A percentile compares a stretch with the other conserved stretches of the same genome.
These are phyloP conservation scores for Coptodon bakossiorum DNA, from an alignment of 2,113 vertebrate species.

Conservation along the genomic window DNA sequence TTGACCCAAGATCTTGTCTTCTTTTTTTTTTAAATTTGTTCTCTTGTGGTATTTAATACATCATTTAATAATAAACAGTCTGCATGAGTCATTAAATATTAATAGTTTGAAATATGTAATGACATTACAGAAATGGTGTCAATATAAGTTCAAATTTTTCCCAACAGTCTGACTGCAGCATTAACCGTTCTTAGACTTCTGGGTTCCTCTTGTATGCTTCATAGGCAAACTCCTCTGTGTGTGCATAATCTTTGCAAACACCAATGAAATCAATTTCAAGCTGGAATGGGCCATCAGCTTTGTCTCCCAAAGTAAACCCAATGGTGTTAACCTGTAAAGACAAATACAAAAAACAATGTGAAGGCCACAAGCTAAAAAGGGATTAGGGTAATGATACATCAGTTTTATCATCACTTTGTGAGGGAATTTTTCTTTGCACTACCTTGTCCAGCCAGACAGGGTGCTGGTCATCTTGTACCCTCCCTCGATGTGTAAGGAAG, in stretches of 20 bases:
- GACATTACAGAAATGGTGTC: neutral
- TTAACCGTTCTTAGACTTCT: conserved; percentile 1
- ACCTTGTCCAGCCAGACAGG: conserved; percentile 85
- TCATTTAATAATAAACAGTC: neutral
- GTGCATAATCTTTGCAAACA: conserved; percentile 77
- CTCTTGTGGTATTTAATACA: neutral
- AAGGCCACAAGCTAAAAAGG: neutral
- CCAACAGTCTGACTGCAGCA: neutral
- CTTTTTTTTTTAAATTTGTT: neutral
- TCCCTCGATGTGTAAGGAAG: conserved; percentile 84
- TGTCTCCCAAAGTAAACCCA: conserved; percentile 89
- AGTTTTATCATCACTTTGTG: neutral
- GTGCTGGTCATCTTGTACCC: conserved; percentile 84
- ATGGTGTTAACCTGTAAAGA: conserved; percentile 79
- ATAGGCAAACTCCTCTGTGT: conserved; percentile 89
- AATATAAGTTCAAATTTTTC: neutral
- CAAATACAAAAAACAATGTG: neutral
- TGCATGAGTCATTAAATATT: neutral
- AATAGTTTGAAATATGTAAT: neutral
- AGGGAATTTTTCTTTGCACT: neutral
- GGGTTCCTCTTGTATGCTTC: conserved; percentile 80
- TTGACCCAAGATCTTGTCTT: neutral
- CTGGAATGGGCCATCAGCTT: conserved; percentile 87
- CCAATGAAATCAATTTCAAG: conserved; percentile 92
- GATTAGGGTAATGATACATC: neutral